Conservation (phyloP, 2,113 vertebrate genomes). For the Mesitornis unicolor region DNA sequence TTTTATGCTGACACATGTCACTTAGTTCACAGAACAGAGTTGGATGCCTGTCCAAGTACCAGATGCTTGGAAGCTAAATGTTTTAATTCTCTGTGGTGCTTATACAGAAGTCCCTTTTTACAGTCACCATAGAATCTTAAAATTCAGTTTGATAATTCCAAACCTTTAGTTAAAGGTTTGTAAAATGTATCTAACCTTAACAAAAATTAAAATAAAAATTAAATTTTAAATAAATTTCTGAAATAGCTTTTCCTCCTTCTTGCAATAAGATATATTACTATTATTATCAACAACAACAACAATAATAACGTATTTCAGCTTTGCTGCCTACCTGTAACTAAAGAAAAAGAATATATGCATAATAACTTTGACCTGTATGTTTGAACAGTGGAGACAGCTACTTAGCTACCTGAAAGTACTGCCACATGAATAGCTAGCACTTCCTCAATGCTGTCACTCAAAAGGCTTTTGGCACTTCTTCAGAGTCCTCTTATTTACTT, state of each 20-base stretch:
- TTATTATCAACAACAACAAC: neutral
- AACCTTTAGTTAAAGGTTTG: neutral
- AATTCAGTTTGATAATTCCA: neutral
- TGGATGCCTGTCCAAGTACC: neutral
- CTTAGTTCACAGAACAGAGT: neutral
- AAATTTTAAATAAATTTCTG: neutral
- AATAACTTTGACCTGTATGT: neutral
- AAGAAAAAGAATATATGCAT: neutral
- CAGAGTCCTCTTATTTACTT: neutral
- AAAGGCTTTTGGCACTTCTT: slow-evolving; percentile 12
- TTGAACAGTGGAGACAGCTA: neutral
- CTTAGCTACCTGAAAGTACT: slow-evolving; percentile 24
- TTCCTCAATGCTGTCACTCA: slow-evolving; percentile 39
- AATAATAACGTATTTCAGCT: neutral
- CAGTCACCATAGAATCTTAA: neutral
- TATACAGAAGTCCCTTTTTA: neutral
- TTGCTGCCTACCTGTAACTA: neutral
- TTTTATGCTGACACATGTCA: neutral
- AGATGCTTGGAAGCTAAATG: neutral
- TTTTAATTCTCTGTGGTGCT: neutral
- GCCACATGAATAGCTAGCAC: neutral
- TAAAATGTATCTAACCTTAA: neutral
- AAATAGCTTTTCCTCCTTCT: neutral
- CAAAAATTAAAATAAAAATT: neutral
- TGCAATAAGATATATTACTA: neutral